These are phyloP conservation scores for Alca torda DNA, from an alignment of 2,797 vertebrate genomes.

Conservation along the genomic window DNA sequence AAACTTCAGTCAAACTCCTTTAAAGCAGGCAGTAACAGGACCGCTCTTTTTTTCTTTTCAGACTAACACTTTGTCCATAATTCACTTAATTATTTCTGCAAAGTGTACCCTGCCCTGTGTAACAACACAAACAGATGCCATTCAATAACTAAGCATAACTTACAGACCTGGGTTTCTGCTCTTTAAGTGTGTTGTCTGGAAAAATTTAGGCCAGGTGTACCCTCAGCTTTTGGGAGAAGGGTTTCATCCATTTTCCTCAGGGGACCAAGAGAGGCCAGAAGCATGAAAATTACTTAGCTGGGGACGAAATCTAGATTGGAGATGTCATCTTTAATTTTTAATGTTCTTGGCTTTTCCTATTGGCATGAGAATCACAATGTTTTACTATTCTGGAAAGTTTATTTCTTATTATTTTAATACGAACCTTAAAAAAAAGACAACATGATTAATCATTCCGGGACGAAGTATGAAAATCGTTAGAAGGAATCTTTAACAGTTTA, in stretches of 20 bases:
- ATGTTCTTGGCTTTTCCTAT: not conserved
- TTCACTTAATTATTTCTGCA: not conserved
- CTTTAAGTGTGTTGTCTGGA: not conserved
- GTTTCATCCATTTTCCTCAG: not conserved
- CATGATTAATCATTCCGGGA: not conserved
- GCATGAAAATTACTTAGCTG: not conserved
- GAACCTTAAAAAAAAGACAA: not conserved
- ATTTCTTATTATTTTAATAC: not conserved
- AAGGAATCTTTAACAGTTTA: not conserved
- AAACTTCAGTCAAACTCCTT: not conserved
- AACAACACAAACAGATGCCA: not conserved
- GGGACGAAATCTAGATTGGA: not conserved
- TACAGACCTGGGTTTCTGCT: not conserved
- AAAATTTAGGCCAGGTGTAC: not conserved
- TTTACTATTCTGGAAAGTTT: not conserved
- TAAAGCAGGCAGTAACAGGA: not conserved
- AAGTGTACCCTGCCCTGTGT: not conserved
- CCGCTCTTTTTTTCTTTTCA: not conserved
- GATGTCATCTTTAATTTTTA: conserved; percentile 9
- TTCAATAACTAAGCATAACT: not conserved
- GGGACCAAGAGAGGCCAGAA: not conserved
- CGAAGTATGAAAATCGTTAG: not conserved
- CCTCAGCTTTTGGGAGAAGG: not conserved
- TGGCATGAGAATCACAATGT: not conserved
- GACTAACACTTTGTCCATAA: not conserved